Base-by-base conservation (phyloP, 2,113 vertebrate species). In the Hemibagrus wyckioides region DNA sequence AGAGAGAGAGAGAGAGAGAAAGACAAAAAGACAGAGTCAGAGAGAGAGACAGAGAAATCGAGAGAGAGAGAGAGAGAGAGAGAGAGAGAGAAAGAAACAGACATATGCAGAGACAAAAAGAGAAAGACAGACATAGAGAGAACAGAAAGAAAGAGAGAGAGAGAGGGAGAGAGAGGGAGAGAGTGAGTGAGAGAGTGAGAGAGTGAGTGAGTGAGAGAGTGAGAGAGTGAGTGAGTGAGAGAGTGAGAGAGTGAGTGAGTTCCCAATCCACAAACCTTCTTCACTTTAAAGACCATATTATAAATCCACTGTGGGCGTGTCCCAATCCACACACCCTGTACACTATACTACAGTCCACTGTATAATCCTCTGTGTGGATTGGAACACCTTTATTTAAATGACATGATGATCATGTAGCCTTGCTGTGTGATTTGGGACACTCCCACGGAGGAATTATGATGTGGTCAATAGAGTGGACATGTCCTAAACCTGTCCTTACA, bases 1-100 rank as follows among this genome's bases (percentile, higher is more conserved):
- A 56, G 1, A 50, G 69, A 71, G 85, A 92, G 50, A 44, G 36
- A 90, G 88, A 84, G 88, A 92, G 10, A 63, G 9, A 63, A 25
- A n/a, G 61, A 30, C 11, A 63, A 3, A 63, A 28, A 63, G 28
- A 57, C 5, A 61, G 25, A 61, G 3, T 11, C 0, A n/a, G 57
- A 56, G 19, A 57, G 6, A 57, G 21, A 57, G 19, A 57, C 4
- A 57, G 4, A 57, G 1, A 57, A 19, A 57, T 17, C 6, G 6
- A 57, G 21, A 23, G 56, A 56, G 10, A 52, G 52, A 52, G 14
- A 52, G 65, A 69, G 84, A 91, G 48, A 44, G 25, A 90, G 87
- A 86, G 89, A 91, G 13, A 6, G 28, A 30, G 28, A 30, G n/a
- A 65, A 3, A 17, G n/a, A 65, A n/a, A 30, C 6, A 48, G 44